A percentile compares a stretch with the other conserved stretches of the same genome.
Conservation (phyloP, 2,797 vertebrate genomes). For the Arremon brunneinucha region DNA sequence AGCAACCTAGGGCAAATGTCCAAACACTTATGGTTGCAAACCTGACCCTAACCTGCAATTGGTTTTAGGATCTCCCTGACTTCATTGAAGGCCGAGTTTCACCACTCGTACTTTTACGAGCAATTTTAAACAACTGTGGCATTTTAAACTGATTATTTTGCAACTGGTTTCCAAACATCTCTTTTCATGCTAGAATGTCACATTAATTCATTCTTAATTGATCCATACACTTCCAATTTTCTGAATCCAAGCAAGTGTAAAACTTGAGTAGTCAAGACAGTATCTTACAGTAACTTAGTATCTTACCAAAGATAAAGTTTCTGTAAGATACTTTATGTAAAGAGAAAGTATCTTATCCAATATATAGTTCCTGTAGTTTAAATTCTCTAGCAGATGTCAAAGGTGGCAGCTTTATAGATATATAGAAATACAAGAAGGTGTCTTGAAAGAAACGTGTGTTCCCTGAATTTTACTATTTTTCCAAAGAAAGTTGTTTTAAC, state of each 20-base stretch:
- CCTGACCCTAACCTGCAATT: background rate
- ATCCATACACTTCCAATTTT: slow-evolving; percentile 69
- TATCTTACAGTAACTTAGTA: background rate
- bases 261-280: slow-evolving; percentile 44
- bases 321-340: background rate
- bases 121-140: slow-evolving; percentile 40
- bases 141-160: slow-evolving; percentile 65
- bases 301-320: background rate
- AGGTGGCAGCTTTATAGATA: background rate
- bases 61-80: background rate
- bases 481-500: background rate
- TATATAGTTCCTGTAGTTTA: background rate
- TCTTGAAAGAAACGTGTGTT: background rate
- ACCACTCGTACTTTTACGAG: background rate
- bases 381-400: background rate
- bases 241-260: slow-evolving; percentile 65
- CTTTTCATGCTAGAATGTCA: slow-evolving; percentile 65
- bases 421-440: background rate
- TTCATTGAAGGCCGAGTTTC: background rate
- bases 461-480: background rate
- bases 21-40: background rate
- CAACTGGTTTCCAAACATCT: slow-evolving; percentile 49
- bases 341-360: background rate
- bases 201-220: slow-evolving; percentile 75
- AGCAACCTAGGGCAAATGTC: background rate